phyloP scores from a whole-genome alignment of 2,797 vertebrate species.

The Apogon hyalosoma region DNA sequence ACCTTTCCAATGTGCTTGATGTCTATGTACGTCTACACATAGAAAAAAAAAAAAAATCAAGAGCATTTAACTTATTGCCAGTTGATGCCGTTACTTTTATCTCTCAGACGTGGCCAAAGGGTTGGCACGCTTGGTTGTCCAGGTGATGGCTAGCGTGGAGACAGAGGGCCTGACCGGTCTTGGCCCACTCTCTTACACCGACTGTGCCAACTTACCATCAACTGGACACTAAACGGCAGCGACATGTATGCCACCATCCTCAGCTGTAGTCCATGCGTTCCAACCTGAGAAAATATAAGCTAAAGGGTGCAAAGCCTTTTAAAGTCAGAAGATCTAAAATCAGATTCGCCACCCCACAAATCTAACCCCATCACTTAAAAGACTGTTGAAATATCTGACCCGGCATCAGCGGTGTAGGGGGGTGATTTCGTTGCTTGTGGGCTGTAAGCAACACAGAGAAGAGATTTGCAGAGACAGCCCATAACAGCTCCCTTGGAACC shows the following conservation, averaged over 20 bases:
- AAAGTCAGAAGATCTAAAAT: conserved; percentile 50
- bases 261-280: conserved; percentile 26
- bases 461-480: conserved; percentile 80
- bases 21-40: too few species aligned
- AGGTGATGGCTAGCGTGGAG: conserved; percentile 73
- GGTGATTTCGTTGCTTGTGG: conserved; percentile 57
- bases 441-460: conserved; percentile 70
- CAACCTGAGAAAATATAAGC: conserved; percentile 37
- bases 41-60: not conserved
- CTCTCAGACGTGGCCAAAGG: conserved; percentile 64
- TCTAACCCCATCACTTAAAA: conserved; percentile 49
- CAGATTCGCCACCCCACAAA: conserved; percentile 55
- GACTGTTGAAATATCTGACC: conserved; percentile 64
- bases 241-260: conserved; percentile 54
- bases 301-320: conserved; percentile 30
- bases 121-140: conserved; percentile 68
- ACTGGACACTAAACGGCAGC: conserved; percentile 64
- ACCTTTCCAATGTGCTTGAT: too few species aligned
- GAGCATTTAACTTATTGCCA: conserved; percentile 39
- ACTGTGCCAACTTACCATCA: conserved; percentile 78
- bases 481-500: conserved; percentile 82
- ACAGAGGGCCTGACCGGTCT: conserved; percentile 77
- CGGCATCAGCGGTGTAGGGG: conserved; percentile 50
- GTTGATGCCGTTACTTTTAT: conserved; percentile 55
- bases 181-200: conserved; percentile 72